Base-by-base conservation (phyloP, 2,888 invertebrate genomes). In the Meandrusa payeni region DNA sequence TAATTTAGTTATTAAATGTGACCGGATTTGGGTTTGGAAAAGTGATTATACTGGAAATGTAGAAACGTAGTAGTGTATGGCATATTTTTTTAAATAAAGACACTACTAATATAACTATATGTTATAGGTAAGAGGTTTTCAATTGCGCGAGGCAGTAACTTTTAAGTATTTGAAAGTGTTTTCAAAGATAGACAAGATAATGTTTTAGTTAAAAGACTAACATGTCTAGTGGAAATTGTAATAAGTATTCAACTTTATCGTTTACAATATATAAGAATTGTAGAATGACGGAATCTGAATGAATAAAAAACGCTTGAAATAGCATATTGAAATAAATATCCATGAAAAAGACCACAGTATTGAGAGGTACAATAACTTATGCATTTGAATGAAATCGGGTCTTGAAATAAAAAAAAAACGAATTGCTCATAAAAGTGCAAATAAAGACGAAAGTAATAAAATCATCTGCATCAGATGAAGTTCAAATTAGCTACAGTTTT, bases 391-490 rank as follows among this genome's bases (percentile, higher is more conserved):
- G 15, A 32, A 9, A 6, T 13, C 1, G 10, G n/a, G 22, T 26
- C 3, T 26, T n/a, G 5, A 11, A 10, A 34, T 13, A 9, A 34
- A 63, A 50, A 67, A 54, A 51, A n/a, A n/a, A n/a, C n/a, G n/a
- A n/a, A 63, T 80, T 81, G 81, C 80, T 85, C 81, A 82, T 57
- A 55, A 66, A 62, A 74, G 78, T 83, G 77, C 78, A 79, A 81
- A 80, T 62, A 64, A 67, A 63, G 34, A 52, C 31, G 64, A 55
- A 69, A 66, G 68, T 69, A 71, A 76, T 71, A 64, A 57, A 47
- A 69, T 75, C 83, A 74, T 87, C 86, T 86, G 86, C 80, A 86
- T 87, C 86, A 86, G 86, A 85, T 83, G 86, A 74, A 69, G 76
- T 83, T 79, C 78, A 82, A 82, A 79, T 57, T 82, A 81, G 70